Evolutionary conservation across 2,797 vertebrate species (phyloP).

Genomic region (Pyrrhura leucotis): DNA sequence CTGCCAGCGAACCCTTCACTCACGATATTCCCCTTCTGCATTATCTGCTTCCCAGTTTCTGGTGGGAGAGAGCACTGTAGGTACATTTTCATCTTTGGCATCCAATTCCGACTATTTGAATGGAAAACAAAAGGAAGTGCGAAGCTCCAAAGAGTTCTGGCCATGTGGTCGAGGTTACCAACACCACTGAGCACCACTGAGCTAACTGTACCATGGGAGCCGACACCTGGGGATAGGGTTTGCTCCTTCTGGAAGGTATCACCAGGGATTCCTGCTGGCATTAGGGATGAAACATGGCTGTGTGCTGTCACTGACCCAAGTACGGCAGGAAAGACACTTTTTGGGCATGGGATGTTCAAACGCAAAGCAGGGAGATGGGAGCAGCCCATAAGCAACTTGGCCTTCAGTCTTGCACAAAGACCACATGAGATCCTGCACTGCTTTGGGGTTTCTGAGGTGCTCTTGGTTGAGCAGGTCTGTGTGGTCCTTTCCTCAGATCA

Average conservation of each 20-base stretch:
- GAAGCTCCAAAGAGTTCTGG: not conserved
- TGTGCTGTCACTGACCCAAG: not conserved
- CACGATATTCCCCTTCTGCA: not conserved
- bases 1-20: not conserved
- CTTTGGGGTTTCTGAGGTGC: not conserved
- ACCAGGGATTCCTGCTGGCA: not conserved
- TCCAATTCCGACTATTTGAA: not conserved
- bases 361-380: not conserved
- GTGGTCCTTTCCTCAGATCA: not conserved
- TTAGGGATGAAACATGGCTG: not conserved
- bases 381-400: not conserved
- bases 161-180: not conserved
- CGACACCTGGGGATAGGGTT: not conserved
- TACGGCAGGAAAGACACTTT: not conserved
- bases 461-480: not conserved
- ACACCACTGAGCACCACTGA: not conserved
- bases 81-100: not conserved
- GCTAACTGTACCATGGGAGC: not conserved
- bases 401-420: not conserved
- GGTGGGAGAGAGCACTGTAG: not conserved
- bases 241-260: not conserved
- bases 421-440: accelerated
- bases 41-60: not conserved
- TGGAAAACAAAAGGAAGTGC: not conserved
- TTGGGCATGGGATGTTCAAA: not conserved